Conservation (phyloP, 1,140 invertebrate species). For the Drosophila nannoptera region DNA sequence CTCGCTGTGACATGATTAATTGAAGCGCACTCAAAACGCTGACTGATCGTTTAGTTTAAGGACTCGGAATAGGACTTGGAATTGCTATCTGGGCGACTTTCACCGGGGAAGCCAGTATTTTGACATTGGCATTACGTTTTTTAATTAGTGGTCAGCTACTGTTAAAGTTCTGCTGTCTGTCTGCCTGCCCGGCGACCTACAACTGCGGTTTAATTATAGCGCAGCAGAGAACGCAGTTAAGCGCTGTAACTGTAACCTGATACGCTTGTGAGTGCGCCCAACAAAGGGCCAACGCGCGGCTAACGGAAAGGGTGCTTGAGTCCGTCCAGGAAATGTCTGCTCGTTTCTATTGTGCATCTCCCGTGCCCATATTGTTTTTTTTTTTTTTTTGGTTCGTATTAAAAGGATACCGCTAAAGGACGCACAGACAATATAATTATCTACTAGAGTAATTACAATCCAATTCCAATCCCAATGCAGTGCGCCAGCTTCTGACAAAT, state of each 20-base stretch:
- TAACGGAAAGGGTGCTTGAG: slow-evolving; percentile 58
- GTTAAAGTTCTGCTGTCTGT: slow-evolving; percentile 9
- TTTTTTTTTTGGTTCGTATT: slow-evolving; percentile 32
- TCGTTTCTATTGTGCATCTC: slow-evolving; percentile 38
- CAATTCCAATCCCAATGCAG: slow-evolving; percentile 63
- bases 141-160: slow-evolving; percentile 63
- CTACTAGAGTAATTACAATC: slow-evolving; percentile 69
- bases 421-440: slow-evolving; percentile 70
- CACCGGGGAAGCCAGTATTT: slow-evolving; percentile 41
- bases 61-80: slow-evolving; percentile 1
- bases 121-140: slow-evolving; percentile 55
- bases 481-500: slow-evolving; percentile 45
- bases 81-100: slow-evolving; percentile 39
- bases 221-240: slow-evolving; percentile 49
- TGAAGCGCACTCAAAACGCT: slow-evolving; percentile 45
- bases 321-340: slow-evolving; percentile 36
- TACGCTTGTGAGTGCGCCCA: slow-evolving; percentile 71
- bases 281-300: slow-evolving; percentile 40
- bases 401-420: slow-evolving; percentile 64
- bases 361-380: slow-evolving; percentile 22
- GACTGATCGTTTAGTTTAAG: slow-evolving; percentile 64
- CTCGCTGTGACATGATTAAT: slow-evolving; percentile 55
- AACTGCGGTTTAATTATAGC: slow-evolving; percentile 53
- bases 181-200: slow-evolving; percentile 25
- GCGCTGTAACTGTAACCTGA: slow-evolving; percentile 62